Evolutionary conservation across 2,113 vertebrate species (phyloP).

Genomic region (Macroglossus sobrinus): DNA sequence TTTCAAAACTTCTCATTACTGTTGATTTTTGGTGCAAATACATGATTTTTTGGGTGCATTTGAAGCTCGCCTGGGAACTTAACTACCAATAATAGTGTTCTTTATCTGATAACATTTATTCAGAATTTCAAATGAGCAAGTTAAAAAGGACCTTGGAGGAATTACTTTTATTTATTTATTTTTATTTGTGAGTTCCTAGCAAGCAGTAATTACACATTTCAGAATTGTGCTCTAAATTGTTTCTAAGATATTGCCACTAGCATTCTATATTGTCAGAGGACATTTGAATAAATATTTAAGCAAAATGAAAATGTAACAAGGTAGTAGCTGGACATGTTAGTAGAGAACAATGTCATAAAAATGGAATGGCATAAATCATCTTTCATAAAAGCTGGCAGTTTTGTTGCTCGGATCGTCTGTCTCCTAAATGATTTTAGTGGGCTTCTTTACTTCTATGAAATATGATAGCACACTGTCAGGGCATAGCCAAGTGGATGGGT

Average conservation of each 20-base stretch:
- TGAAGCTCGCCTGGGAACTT: background rate
- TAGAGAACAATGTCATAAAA: constrained; percentile 62
- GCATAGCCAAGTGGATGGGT: background rate
- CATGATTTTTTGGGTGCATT: background rate
- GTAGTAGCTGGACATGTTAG: background rate
- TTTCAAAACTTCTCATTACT: background rate
- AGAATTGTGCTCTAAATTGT: constrained; percentile 2
- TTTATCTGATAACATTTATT: background rate
- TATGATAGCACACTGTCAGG: constrained; percentile 41
- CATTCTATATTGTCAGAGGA: constrained; percentile 42
- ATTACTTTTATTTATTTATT: background rate
- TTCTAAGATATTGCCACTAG: constrained; percentile 51
- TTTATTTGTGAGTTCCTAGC: background rate
- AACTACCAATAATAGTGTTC: background rate
- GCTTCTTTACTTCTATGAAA: constrained; percentile 49
- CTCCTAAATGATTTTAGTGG: constrained; percentile 35
- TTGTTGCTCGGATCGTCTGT: constrained; percentile 33
- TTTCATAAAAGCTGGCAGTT: constrained; percentile 54
- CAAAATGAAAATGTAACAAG: constrained; percentile 30
- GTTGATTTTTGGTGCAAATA: background rate
- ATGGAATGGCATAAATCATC: constrained; percentile 32
- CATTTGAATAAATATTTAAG: constrained; percentile 37
- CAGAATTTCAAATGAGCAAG: background rate
- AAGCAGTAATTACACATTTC: background rate
- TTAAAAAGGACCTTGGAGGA: background rate